Conservation (phyloP, 2,888 invertebrate species). For the Spialia ferax region DNA sequence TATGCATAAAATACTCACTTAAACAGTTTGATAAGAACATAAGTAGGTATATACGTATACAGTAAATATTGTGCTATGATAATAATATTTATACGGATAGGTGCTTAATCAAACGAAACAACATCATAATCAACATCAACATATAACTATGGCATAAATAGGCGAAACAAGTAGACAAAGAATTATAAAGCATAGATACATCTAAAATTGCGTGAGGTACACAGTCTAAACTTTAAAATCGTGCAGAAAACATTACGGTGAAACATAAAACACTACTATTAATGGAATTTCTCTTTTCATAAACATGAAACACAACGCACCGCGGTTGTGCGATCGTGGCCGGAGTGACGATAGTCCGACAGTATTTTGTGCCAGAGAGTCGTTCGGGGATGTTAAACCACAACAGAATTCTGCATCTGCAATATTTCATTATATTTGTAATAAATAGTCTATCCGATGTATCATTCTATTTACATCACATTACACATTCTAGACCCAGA, state of each 20-base stretch:
- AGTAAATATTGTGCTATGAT: conserved; percentile 29
- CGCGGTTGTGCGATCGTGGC: conserved; percentile 87
- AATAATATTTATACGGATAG: conserved; percentile 13
- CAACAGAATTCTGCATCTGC: conserved; percentile 97
- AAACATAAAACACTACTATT: conserved; percentile 60
- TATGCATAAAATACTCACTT: conserved; percentile 6
- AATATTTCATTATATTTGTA: conserved; percentile 78
- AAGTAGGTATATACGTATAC: too few species aligned
- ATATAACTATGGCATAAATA: conserved; percentile 28
- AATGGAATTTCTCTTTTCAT: conserved; percentile 83
- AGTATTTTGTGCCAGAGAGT: conserved; percentile 89
- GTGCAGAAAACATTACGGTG: conserved; percentile 63
- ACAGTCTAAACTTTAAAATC: conserved; percentile 52
- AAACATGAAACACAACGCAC: conserved; percentile 87
- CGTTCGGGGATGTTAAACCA: conserved; percentile 93
- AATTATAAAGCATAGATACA: conserved; percentile 60
- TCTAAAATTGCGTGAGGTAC: conserved; percentile 58
- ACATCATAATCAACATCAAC: conserved; percentile 44
- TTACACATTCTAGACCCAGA: neutral
- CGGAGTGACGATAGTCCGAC: conserved; percentile 82
- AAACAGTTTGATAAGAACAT: conserved; percentile 5
- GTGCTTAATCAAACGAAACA: conserved; percentile 47
- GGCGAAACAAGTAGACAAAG: conserved; percentile 38
- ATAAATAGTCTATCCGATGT: conserved; percentile 14
- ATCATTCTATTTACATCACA: too few species aligned